Evolutionary conservation across 2,888 invertebrate genomes (phyloP), one percentile per base, ranked within the genome.

Genomic region (Trissolcus brochymenae): DNA sequence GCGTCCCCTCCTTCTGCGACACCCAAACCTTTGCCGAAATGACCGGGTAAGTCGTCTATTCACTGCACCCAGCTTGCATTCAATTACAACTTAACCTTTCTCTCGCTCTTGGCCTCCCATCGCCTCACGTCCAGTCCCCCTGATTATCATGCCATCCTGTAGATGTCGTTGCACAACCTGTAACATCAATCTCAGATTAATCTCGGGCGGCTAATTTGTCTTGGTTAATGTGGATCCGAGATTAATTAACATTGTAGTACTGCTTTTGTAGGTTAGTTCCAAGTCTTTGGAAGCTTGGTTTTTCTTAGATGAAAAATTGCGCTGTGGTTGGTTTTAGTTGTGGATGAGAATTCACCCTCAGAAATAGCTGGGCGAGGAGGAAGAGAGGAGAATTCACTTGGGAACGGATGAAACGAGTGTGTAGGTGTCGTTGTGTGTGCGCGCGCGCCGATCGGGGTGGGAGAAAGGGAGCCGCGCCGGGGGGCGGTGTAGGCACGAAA

Each of bases 401-500:
- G 43, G 46, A 35, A 16, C 51, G 19, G 51, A 13, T 19, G 51
- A 51, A 9, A 51, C 51, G 51, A 51, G 46, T 50, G 41, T 35
- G 43, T 29, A 50, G 25, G 70, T 64, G 57, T 59, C 54, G 55
- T 49, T 53, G 71, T 65, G 57, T 57, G 54, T 17, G 55, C 53
- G 59, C 14, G 51, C 61, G 74, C 59, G 66, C 56, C 61, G 77
- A 74, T 41, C 50, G 51, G 81, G 71, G 81, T 80, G 82, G 77
- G 68, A 61, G 80, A 78, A 78, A 81, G 19, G 17, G 17, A 19
- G 51, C 11, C 61, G 79, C 81, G 49, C 29, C 49, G 41, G 76
- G 71, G 84, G 84, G 83, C 82, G 82, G 81, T 83, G 83, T 83
- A 84, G 80, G 75, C 81, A 80, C 78, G 82, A 81, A 81, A 80